Evolutionary conservation across 1,140 invertebrate species (phyloP), one percentile per base, ranked within the genome.

Genomic region (Ephestia elutella): DNA sequence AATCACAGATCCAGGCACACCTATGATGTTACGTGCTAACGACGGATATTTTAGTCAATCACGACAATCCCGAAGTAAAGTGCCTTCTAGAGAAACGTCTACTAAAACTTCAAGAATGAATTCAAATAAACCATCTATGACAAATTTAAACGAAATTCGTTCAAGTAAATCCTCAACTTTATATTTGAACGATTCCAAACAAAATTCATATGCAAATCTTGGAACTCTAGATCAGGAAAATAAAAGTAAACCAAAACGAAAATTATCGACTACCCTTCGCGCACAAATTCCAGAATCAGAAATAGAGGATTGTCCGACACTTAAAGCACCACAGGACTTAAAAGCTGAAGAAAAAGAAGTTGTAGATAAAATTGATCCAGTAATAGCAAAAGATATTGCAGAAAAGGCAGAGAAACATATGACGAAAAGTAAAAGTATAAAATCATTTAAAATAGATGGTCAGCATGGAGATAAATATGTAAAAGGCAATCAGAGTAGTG

Each of bases 11-110:
- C 90, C 92, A 4, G 92, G 90, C 58, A 89, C 91, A 5, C 91
- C 92, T 3, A 93, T 93, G 92, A 90, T 93, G 85, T 85, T 92
- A n/a, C 75, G 87, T 55, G 90, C 91, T 5, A 93, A 93, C 65
- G 92, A 93, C 67, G 92, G 92, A 11, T 93, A 91, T 86, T 93
- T 90, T 54, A 87, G 79, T 59, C 75, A 84, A 35, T 85, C 82
- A 11, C 83, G 81, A 25, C 82, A 87, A 62, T 91, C 84, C 38
- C 86, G 71, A 75, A 90, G 73, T 70, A 87, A 87, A 57, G 20
- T 90, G 17, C 86, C 83, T 49, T 90, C 70, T 57, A 88, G 66
- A 76, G 86, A 76, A 74, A 85, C 68, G 60, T 88, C 86, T 21
- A 75, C 70, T 44, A 71, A 65, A 70, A 76, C 65, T 21, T 86